Evolutionary conservation across 2,797 vertebrate species (phyloP).

Genomic region (Agapornis canus): DNA sequence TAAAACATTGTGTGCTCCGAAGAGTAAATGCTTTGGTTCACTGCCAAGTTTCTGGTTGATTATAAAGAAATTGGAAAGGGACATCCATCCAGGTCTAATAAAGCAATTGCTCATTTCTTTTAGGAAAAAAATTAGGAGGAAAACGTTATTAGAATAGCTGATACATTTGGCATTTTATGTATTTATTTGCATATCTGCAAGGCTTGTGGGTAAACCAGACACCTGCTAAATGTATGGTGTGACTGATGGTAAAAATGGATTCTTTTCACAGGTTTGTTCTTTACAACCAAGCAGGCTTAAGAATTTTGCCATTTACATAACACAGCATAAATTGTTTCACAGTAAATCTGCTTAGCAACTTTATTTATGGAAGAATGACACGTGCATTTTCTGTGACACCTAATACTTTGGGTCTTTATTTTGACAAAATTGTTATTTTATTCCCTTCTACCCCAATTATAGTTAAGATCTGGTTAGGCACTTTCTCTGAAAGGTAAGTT

Average conservation of each 20-base stretch:
- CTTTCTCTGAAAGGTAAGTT: constrained; percentile 53
- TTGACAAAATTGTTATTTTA: constrained; percentile 60
- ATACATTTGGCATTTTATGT: constrained; percentile 20
- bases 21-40: constrained; percentile 20
- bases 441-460: background rate
- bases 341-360: constrained; percentile 65
- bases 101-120: constrained; percentile 24
- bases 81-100: background rate
- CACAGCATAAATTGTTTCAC: constrained; percentile 63
- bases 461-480: constrained; percentile 51
- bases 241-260: constrained; percentile 50
- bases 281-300: constrained; percentile 41
- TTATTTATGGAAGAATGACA: constrained; percentile 69
- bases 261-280: constrained; percentile 62
- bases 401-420: constrained; percentile 58
- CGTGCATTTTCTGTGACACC: constrained; percentile 50
- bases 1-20: constrained; percentile 5
- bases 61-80: constrained; percentile 37
- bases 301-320: constrained; percentile 58
- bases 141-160: background rate
- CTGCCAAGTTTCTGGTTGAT: constrained; percentile 50
- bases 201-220: constrained; percentile 55
- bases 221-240: constrained; percentile 56
- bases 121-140: background rate
- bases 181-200: constrained; percentile 55